Evolutionary conservation across 1,140 invertebrate species (phyloP), one percentile per base, ranked within the genome.

Genomic region (Bombus confusus): DNA sequence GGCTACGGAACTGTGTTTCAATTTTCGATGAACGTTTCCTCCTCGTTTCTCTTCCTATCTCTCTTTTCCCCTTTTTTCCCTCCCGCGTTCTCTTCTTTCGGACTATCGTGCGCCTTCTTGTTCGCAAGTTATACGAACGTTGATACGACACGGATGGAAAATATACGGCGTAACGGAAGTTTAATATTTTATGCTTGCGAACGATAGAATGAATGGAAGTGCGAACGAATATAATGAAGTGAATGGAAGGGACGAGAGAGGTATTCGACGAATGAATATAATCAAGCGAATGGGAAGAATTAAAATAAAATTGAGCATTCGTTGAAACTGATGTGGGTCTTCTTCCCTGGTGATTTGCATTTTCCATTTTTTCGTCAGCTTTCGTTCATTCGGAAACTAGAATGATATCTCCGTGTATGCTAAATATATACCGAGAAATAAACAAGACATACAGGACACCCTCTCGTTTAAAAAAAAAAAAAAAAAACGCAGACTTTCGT

Each of bases 1-100:
- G 18, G 25, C 37, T 28, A 25, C 34, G 25, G 12, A 39, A n/a
- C 34, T 77, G 57, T 18, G 75, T 64, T 78, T 78, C 59, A 64
- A 78, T 64, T 78, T 64, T 66, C 75, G 25, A 78, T 41, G 34
- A 64, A 15, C 57, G 47, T 66, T 52, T 34, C 31, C 25, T 31
- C 75, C 5, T 25, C 12, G 6, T 34, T 41, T 57, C n/a, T 18
- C 28, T 47, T 31, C 31, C 12, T n/a, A 5, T 15, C 3, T 64
- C 2, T 34, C 64, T 34, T 13, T 37, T 4, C 2, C 31, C 8
- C 6, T 34, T 22, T n/a, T 64, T 12, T 31, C 15, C 13, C n/a
- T 18, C 15, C 1, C n/a, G 13, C n/a, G 31, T 66, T 66, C 34
- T 9, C 31, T 15, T 18, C n/a, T 66, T 34, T 66, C 31, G 6